phyloP scores from a whole-genome alignment of 2,888 invertebrate genomes.

The Antheraea assamensis region DNA sequence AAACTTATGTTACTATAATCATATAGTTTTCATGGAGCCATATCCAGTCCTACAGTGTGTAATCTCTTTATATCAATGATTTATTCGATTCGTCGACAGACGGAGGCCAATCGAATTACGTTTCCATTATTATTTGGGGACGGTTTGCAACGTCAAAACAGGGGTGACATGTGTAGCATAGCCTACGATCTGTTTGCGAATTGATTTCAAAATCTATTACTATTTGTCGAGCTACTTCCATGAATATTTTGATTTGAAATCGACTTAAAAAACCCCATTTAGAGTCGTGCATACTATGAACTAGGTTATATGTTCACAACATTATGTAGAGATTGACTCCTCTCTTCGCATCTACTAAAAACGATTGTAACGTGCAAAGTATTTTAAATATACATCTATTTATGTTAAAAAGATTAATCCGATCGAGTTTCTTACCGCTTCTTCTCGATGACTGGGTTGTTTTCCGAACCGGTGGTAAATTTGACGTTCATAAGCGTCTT shows the following conservation, averaged over 20 bases:
- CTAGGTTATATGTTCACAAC: no score
- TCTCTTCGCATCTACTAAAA: no score
- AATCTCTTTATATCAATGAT: constrained; percentile 22
- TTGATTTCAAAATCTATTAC: constrained; percentile 49
- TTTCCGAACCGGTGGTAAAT: no score
- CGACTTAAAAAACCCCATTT: background rate
- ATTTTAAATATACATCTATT: no score
- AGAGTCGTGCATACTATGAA: background rate
- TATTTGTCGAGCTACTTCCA: constrained; percentile 10
- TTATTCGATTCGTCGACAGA: constrained; percentile 56
- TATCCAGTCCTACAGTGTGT: constrained; percentile 21
- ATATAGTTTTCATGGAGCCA: background rate
- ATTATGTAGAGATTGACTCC: no score
- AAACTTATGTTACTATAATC: background rate
- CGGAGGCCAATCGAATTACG: constrained; percentile 77
- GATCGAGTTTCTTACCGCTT: no score
- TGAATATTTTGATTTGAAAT: background rate
- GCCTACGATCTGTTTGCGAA: constrained; percentile 54
- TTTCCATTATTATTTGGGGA: constrained; percentile 77
- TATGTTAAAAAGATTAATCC: no score
- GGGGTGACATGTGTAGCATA: constrained; percentile 61
- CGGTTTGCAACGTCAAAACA: constrained; percentile 59
- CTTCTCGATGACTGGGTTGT: no score
- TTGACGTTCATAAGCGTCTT: no score
- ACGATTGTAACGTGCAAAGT: no score